phyloP scores from a whole-genome alignment of 2,113 vertebrate species.

The Leptobrachium ailaonicum region DNA sequence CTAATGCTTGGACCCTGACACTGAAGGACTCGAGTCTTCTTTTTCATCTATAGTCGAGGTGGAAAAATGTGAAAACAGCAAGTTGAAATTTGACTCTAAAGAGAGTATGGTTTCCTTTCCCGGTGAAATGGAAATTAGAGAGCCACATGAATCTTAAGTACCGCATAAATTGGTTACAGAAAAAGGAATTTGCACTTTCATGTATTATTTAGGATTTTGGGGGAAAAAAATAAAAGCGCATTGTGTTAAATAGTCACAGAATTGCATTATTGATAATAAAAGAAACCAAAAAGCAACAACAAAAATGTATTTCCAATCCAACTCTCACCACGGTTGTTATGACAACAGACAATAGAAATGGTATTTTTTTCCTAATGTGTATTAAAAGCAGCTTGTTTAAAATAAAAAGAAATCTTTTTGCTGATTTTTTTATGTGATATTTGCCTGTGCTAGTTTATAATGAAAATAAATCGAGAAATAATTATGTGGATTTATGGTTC shows the following conservation, averaged over 20 bases:
- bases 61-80: too few relatives aligned
- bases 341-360: slow-evolving; percentile 15
- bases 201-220: not conserved
- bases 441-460: not conserved
- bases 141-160: too few relatives aligned
- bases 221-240: not conserved
- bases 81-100: too few relatives aligned
- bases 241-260: not conserved
- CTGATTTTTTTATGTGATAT: too few relatives aligned
- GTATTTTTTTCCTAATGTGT: not conserved
- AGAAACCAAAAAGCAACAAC: not conserved
- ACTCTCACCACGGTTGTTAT: slow-evolving; percentile 11
- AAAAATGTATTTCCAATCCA: not conserved
- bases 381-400: not conserved
- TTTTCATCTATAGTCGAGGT: too few relatives aligned
- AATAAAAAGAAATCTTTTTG: too few relatives aligned
- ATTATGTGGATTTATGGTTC: not conserved
- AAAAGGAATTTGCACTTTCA: not conserved
- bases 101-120: too few relatives aligned
- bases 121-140: too few relatives aligned
- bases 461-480: not conserved
- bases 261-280: not conserved
- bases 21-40: too few relatives aligned
- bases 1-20: too few relatives aligned
- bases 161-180: not conserved